These are phyloP conservation scores for Malurus elegans DNA, from an alignment of 2,113 vertebrate genomes.

Conservation along the genomic window DNA sequence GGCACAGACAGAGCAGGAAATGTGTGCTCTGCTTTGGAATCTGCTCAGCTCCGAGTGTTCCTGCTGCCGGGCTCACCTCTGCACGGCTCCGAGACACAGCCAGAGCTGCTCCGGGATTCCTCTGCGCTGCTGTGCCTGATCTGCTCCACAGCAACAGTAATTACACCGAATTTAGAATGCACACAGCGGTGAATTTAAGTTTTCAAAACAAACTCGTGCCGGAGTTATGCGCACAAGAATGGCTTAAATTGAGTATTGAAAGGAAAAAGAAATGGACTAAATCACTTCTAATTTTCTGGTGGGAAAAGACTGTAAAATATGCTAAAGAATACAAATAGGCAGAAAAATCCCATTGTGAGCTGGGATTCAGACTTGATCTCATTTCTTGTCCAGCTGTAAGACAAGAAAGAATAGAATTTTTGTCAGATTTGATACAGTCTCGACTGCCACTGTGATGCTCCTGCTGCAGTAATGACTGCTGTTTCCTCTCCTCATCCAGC, in stretches of 20 bases:
- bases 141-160: background rate
- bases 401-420: constrained; percentile 21
- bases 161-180: constrained; percentile 14
- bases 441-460: constrained; percentile 34
- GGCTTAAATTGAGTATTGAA: constrained; percentile 20
- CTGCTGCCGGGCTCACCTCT: background rate
- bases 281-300: constrained; percentile 6
- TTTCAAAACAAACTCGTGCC: background rate
- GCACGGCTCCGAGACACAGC: background rate
- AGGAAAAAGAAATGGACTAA: constrained; percentile 7
- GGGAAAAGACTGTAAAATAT: background rate
- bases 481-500: constrained; percentile 55
- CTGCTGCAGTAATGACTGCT: constrained; percentile 29
- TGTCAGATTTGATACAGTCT: constrained; percentile 33
- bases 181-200: background rate
- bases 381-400: constrained; percentile 63
- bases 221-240: background rate
- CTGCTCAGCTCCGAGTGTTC: background rate
- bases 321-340: background rate
- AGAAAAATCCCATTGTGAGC: background rate
- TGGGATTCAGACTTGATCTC: constrained; percentile 19
- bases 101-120: background rate
- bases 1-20: background rate
- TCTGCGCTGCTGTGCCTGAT: background rate
- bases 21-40: background rate